Conservation (phyloP, 2,888 invertebrate species). For the Abrostola tripartita region DNA sequence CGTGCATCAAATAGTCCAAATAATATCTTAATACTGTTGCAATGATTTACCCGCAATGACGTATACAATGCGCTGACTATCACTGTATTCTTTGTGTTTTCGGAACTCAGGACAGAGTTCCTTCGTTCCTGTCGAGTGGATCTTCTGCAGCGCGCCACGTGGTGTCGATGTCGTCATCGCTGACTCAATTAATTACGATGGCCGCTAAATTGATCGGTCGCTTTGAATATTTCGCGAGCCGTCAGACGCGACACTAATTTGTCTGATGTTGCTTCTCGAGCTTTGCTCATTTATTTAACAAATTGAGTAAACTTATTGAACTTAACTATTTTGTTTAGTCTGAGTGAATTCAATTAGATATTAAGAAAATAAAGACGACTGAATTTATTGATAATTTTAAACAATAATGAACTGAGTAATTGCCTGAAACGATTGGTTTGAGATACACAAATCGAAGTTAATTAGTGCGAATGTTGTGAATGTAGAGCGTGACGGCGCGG, state of each 20-base stretch:
- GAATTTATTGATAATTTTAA: not conserved
- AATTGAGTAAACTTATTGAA: conserved; percentile 22
- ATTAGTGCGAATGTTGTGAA: not conserved
- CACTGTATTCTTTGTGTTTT: no score
- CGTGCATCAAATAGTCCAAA: not conserved
- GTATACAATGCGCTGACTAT: no score
- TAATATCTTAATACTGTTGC: no score
- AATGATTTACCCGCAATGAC: no score
- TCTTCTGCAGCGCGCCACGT: not conserved
- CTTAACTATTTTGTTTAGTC: conserved; percentile 4
- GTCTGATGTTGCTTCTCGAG: conserved; percentile 21
- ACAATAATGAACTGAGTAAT: not conserved
- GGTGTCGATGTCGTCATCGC: conserved; percentile 3
- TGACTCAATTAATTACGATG: conserved; percentile 12
- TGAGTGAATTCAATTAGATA: conserved; percentile 8
- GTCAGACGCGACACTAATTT: conserved; percentile 20
- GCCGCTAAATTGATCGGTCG: conserved; percentile 1
- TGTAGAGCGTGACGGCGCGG: not conserved
- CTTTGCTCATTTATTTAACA: conserved; percentile 12
- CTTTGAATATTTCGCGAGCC: conserved; percentile 4
- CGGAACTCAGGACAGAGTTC: no score
- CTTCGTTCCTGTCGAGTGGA: not conserved
- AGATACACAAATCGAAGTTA: no score
- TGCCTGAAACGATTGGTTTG: not conserved
- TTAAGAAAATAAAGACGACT: not conserved